Evolutionary conservation across 2,797 vertebrate genomes (phyloP), one percentile per base, ranked within the genome.

Genomic region (Takifugu ocellatus): DNA sequence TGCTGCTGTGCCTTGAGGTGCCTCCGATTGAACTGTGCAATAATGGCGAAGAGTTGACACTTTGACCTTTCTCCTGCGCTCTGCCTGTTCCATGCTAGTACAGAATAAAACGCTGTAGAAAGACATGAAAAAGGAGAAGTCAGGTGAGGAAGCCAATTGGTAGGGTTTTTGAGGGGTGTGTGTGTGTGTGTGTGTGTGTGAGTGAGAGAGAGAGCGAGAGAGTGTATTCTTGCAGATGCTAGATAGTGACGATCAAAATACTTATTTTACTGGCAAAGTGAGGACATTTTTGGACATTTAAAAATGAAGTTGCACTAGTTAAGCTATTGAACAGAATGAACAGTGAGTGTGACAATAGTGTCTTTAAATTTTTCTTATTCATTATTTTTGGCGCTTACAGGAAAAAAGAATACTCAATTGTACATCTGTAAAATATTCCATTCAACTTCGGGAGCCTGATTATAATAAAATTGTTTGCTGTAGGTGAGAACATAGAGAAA

Each of bases 1-100:
- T 44, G 36, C 59, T 43, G 50, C 21, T 9, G 7, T 29, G 53
- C 47, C 48, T 75, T 8, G n/a, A 65, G 73, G 31, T 69, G 42
- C 66, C 75, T 48, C 48, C 17, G n/a, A 42, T 54, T 52, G 51
- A 25, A 42, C 27, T 14, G 0, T 45, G 29, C 53, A 48, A 44
- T 68, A 60, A 70, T 64, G 59, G 62, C 50, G 56, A 59, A 50
- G 57, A 53, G 59, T 76, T 82, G 67, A 73, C 72, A 70, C 66
- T 44, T 53, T 68, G 73, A 70, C 78, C 78, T 81, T 77, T 79
- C 60, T 73, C 26, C 45, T 21, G 51, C 7, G 8, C 51, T 12
- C 36, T 15, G 1, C 68, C 72, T 74, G 51, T 74, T 74, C 64
- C 55, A 14, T 5, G 21, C 47, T 50, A 31, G 48, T 54, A 17